Percentiles rank a stretch among this genome's conserved stretches.
These are phyloP conservation scores for Desmodus rotundus DNA, from an alignment of 2,113 vertebrate species.

Conservation along the genomic window DNA sequence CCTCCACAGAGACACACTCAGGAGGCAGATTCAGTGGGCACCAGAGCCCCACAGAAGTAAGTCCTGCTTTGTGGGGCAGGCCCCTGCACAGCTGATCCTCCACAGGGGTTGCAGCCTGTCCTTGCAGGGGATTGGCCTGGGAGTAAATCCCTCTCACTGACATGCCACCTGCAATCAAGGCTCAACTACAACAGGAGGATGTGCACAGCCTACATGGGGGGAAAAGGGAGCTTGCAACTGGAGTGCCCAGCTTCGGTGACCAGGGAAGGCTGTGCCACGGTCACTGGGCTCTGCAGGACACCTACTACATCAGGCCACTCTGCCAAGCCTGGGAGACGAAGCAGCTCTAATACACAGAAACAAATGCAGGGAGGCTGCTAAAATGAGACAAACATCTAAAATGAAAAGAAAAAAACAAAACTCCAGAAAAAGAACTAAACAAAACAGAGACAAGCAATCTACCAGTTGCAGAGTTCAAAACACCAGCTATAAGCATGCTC, in stretches of 20 bases:
- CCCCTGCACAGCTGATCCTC: neutral
- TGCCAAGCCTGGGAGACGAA: too few relatives aligned
- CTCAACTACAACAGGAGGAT: neutral
- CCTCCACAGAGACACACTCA: neutral
- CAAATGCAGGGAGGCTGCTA: too few relatives aligned
- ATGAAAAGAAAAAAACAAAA: too few relatives aligned
- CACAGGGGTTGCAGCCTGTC: neutral
- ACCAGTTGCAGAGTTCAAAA: neutral
- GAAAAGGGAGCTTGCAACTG: neutral
- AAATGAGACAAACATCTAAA: too few relatives aligned
- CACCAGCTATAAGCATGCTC: neutral
- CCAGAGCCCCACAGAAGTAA: neutral
- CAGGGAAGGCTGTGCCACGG: neutral
- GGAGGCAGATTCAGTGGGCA: neutral
- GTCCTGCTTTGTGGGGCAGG: neutral
- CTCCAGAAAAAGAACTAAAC: too few relatives aligned
- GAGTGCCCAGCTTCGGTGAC: neutral
- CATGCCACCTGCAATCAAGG: neutral
- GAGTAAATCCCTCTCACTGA: neutral
- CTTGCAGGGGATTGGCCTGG: neutral
- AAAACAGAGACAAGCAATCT: neutral
- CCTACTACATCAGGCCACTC: neutral
- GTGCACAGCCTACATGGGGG: neutral
- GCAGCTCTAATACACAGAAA: too few relatives aligned
- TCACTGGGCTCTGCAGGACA: neutral